Evolutionary conservation across 2,113 vertebrate species (phyloP).

Genomic region (Echinops telfairi): DNA sequence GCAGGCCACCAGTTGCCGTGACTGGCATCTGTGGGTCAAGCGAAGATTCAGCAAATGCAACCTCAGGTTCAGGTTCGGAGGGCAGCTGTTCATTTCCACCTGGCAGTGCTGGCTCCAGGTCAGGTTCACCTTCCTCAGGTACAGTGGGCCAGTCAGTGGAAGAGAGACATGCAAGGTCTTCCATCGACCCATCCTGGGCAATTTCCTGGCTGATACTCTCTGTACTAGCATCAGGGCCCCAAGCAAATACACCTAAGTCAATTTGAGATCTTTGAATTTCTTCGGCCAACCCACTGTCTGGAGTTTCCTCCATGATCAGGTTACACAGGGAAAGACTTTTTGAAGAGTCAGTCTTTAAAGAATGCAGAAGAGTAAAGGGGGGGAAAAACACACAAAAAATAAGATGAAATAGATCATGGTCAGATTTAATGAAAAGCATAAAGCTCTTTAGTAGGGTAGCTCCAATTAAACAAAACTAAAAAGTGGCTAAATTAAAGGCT

Average conservation of each 20-base stretch:
- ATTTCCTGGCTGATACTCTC: slow-evolving; percentile 86
- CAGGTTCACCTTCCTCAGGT: slow-evolving; percentile 77
- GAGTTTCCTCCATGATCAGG: slow-evolving; percentile 88
- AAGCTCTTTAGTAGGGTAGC: slow-evolving; percentile 75
- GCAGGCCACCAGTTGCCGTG: slow-evolving; percentile 78
- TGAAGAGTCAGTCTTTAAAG: slow-evolving; percentile 91
- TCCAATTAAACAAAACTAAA: slow-evolving; percentile 78
- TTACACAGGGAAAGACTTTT: slow-evolving; percentile 92
- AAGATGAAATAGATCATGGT: slow-evolving; percentile 89
- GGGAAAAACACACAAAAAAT: slow-evolving; percentile 84
- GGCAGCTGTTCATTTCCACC: slow-evolving; percentile 79
- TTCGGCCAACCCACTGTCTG: slow-evolving; percentile 87
- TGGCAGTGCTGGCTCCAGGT: slow-evolving; percentile 79
- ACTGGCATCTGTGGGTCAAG: slow-evolving; percentile 76
- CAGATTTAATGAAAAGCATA: slow-evolving; percentile 87
- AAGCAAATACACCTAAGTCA: slow-evolving; percentile 89
- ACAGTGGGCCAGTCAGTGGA: slow-evolving; percentile 77
- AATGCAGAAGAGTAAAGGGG: slow-evolving; percentile 88
- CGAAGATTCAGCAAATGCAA: slow-evolving; percentile 82
- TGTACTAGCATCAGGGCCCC: slow-evolving; percentile 92
- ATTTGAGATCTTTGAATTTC: slow-evolving; percentile 87
- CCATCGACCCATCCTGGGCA: slow-evolving; percentile 72
- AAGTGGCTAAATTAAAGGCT: slow-evolving; percentile 75
- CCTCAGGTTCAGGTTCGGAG: slow-evolving; percentile 79
- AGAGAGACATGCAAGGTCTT: slow-evolving; percentile 74